These are phyloP conservation scores for Tinea pellionella DNA, from an alignment of 2,888 invertebrate species.

Conservation along the genomic window DNA sequence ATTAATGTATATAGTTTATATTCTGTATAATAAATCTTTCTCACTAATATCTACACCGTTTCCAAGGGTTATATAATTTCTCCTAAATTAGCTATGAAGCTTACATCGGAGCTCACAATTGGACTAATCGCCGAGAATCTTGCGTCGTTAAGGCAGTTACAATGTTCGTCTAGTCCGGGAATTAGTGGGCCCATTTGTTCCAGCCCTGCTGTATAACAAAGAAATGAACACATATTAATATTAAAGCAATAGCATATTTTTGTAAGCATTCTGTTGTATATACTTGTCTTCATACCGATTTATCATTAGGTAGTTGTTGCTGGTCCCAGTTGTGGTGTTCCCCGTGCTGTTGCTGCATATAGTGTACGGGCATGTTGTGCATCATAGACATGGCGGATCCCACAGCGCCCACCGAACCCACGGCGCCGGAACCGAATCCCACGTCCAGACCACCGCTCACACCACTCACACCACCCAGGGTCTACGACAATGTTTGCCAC, in stretches of 20 bases:
- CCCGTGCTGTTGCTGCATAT: constrained; percentile 35
- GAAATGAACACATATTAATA: too few relatives aligned
- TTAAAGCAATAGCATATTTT: too few relatives aligned
- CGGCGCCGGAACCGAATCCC: constrained; percentile 9
- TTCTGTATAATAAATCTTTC: constrained; percentile 63
- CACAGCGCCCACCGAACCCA: constrained; percentile 22
- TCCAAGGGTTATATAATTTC: constrained; percentile 42
- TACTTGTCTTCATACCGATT: constrained; percentile 32
- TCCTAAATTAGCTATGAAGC: background rate
- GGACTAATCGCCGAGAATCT: constrained; percentile 1
- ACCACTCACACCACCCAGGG: constrained; percentile 18
- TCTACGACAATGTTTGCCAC: background rate
- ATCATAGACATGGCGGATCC: constrained; percentile 46
- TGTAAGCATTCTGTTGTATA: too few relatives aligned
- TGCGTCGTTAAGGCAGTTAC: constrained; percentile 27
- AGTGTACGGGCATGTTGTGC: constrained; percentile 59
- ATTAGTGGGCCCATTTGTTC: constrained; percentile 66
- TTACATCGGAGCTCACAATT: background rate
- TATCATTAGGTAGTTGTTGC: constrained; percentile 40
- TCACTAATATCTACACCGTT: constrained; percentile 69
- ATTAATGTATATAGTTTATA: constrained; percentile 47
- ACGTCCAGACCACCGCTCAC: constrained; percentile 13
- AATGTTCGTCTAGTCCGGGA: constrained; percentile 24
- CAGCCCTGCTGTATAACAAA: constrained; percentile 39
- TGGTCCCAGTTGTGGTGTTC: constrained; percentile 37